Conservation (phyloP, 2,888 invertebrate genomes). For the Diarsia rubi region DNA sequence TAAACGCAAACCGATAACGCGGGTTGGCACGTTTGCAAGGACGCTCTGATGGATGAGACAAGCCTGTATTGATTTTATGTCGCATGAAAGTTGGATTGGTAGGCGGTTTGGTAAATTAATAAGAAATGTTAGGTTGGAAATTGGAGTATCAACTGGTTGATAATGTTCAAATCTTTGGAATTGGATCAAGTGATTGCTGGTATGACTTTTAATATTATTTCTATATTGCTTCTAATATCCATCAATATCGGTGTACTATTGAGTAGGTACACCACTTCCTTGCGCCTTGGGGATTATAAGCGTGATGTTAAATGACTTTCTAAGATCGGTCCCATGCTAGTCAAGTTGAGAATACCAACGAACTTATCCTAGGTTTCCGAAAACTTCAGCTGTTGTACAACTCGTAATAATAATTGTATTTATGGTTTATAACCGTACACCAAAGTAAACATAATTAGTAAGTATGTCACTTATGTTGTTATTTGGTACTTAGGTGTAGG, state of each 20-base stretch:
- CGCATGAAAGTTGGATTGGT: background rate
- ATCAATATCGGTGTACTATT: too few relatives aligned
- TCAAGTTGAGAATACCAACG: too few relatives aligned
- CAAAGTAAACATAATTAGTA: slow-evolving; percentile 32
- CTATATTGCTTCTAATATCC: too few relatives aligned
- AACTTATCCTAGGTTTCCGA: background rate
- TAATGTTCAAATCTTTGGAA: background rate
- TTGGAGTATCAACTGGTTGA: background rate
- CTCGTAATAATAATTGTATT: background rate
- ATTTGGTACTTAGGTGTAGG: slow-evolving; percentile 60
- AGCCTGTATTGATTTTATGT: slow-evolving; percentile 33
- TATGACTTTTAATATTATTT: too few relatives aligned
- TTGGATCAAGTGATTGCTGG: too few relatives aligned
- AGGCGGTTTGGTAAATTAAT: background rate
- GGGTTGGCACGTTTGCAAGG: slow-evolving; percentile 21
- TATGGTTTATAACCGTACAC: slow-evolving; percentile 5
- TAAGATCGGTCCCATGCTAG: too few relatives aligned
- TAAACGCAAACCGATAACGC: slow-evolving; percentile 51
- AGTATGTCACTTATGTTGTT: slow-evolving; percentile 58
- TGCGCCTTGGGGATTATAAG: too few relatives aligned
- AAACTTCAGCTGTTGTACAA: background rate
- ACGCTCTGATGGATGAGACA: slow-evolving; percentile 18
- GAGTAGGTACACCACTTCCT: too few relatives aligned
- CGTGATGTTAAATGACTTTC: too few relatives aligned
- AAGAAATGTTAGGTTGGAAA: background rate